Evolutionary conservation across 37 sponge, comb jelly and placozoan species (phyloP), one percentile per base, ranked within the genome.

Genomic region (Crambe crambe): DNA sequence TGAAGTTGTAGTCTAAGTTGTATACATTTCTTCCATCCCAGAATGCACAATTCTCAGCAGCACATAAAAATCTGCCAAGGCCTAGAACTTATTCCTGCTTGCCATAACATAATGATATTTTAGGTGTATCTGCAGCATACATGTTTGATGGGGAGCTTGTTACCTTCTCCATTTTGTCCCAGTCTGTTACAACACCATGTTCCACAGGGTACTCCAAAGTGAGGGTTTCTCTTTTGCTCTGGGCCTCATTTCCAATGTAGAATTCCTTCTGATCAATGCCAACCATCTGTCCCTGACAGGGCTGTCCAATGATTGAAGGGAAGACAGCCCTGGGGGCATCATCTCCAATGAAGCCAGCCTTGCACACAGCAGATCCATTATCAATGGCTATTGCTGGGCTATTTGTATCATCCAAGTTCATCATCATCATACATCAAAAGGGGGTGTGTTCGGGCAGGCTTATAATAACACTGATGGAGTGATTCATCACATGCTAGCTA

Each of bases 181-280:
- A 98, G 94, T 98, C 95, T 89, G 98, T 98, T 77, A 98, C 98
- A 89, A 98, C 95, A 6, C 98, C 98, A 87, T 98, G 98, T 87
- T 98, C 98, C 92, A 98, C 95, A 86, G 98, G 98, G 90, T 98
- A 98, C 85, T 98, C 95, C 78, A 98, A 85, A 69, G 98, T 98
- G 74, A 98, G 96, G 94, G 95, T 98, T 86, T 96, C 98, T 71
- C 98, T 88, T 89, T 98, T 98, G 98, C 98, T 98, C 96, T 98
- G 98, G 66, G 98, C 98, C 90, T 98, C 98, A 69, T 98, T 96
- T 80, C 98, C 98, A 37, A 98, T 96, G 89, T 98, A 98, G 62
- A 96, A 98, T 80, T 98, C 98, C 94, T 98, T 98, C 89, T 98
- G 98, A 38, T 96, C 98, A 95, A 98, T 98, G 64, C 98, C 98